These are phyloP conservation scores for Mimas tiliae DNA, from an alignment of 2,888 invertebrate species.

Conservation along the genomic window DNA sequence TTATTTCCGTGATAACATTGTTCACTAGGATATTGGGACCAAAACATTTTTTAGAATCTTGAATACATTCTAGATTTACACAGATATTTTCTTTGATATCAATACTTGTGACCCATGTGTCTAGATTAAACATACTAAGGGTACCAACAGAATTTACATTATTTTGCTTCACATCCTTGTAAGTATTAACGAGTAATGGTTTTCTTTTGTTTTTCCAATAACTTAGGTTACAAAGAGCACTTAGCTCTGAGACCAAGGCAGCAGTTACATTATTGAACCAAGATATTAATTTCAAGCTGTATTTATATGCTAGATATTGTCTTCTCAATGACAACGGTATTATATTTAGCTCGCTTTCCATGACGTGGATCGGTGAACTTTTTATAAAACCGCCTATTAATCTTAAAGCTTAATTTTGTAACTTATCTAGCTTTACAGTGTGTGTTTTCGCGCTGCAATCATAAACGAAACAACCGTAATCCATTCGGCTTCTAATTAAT, in stretches of 20 bases:
- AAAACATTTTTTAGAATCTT: not conserved
- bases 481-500: conserved; percentile 4
- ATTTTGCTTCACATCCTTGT: not conserved
- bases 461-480: not conserved
- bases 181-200: not conserved
- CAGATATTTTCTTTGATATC: not conserved
- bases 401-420: not conserved
- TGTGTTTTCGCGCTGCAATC: not conserved
- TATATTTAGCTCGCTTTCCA: conserved; percentile 8
- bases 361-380: not conserved
- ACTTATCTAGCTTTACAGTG: not conserved
- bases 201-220: not conserved
- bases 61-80: not conserved
- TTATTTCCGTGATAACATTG: not conserved
- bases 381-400: not conserved
- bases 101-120: not conserved
- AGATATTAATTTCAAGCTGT: not conserved
- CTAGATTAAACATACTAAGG: not conserved
- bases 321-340: not conserved
- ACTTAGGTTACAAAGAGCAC: not conserved
- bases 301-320: not conserved
- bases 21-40: not conserved
- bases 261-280: not conserved
- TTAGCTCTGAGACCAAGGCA: not conserved
- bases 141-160: not conserved